These are phyloP conservation scores for Phalacrocorax aristotelis DNA, from an alignment of 2,113 vertebrate species.

Conservation along the genomic window DNA sequence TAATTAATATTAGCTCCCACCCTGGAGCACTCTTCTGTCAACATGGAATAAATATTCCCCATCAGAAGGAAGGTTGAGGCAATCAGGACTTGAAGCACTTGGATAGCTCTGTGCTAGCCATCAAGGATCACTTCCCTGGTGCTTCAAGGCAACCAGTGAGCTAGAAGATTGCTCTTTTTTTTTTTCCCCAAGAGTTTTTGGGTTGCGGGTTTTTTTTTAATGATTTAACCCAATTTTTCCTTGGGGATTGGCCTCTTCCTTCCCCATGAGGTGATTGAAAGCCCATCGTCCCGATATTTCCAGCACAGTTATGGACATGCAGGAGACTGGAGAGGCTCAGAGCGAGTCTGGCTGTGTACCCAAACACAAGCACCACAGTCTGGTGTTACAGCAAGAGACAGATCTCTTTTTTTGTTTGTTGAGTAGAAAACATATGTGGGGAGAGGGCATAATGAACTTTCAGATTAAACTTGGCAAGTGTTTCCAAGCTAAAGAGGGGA, in stretches of 20 bases:
- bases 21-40: constrained; percentile 13
- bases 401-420: background rate
- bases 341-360: background rate
- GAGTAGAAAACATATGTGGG: background rate
- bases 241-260: background rate
- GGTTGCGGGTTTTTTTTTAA: background rate
- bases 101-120: background rate
- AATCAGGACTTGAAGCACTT: background rate
- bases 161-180: background rate
- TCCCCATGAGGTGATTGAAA: background rate
- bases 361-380: accelerated
- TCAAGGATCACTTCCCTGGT: background rate
- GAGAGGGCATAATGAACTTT: constrained; percentile 13
- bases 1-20: constrained; percentile 56
- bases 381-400: background rate
- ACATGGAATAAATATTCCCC: constrained; percentile 33
- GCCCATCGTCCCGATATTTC: background rate
- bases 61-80: background rate
- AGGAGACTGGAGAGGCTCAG: background rate
- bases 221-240: background rate
- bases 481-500: constrained; percentile 10
- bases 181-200: background rate
- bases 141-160: background rate
- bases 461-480: constrained; percentile 23
- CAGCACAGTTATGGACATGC: background rate